Evolutionary conservation across 1,140 invertebrate genomes (phyloP).

Genomic region (Metaphire vulgaris): DNA sequence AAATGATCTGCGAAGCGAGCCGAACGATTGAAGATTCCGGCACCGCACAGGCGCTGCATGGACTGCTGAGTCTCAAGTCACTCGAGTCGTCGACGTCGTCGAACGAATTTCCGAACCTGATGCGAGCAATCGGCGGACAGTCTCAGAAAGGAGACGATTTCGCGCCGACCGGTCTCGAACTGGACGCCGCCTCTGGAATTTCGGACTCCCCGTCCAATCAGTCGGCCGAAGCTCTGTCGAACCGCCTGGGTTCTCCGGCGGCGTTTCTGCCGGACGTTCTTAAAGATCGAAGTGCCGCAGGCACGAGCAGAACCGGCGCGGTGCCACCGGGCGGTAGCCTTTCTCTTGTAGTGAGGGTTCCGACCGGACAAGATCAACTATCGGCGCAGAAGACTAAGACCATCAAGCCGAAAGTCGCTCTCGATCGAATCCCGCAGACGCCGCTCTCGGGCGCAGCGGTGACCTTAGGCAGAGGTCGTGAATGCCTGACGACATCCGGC

Average conservation of each 20-base stretch:
- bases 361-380: not conserved
- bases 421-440: not conserved
- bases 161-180: no score
- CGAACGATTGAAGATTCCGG: conserved; percentile 50
- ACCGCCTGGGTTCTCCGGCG: not conserved
- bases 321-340: not conserved
- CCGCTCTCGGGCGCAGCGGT: not conserved
- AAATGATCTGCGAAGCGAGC: conserved; percentile 42
- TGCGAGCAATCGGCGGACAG: not conserved
- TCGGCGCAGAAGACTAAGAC: not conserved
- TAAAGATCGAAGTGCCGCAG: not conserved
- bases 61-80: conserved; percentile 49
- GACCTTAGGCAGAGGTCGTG: not conserved
- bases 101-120: conserved; percentile 7
- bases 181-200: not conserved
- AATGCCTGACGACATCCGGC: not conserved
- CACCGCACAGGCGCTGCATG: conserved; percentile 51
- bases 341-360: not conserved
- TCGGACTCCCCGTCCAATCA: not conserved
- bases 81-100: conserved; percentile 31
- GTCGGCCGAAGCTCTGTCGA: not conserved
- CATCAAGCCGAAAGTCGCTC: not conserved
- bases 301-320: not conserved
- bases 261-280: not conserved
- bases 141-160: not conserved